Evolutionary conservation across 1,140 invertebrate genomes (phyloP), one percentile per base, ranked within the genome.

Genomic region (Hesperophylax magnus): DNA sequence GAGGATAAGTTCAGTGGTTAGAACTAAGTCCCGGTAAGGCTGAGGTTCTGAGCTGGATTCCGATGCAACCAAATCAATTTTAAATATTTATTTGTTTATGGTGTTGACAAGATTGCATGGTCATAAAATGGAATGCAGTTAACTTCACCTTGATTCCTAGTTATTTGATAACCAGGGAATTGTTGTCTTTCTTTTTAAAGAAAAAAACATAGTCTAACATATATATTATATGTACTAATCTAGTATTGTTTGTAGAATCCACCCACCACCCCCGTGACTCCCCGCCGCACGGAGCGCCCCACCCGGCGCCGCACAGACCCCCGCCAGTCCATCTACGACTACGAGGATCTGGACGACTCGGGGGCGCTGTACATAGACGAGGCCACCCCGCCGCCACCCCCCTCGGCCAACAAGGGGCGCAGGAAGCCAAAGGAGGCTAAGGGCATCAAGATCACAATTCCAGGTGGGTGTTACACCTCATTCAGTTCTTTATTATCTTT

Each of bases 361-460:
- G 87, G 85, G 1, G 89, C 89, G 79, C 85, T 89, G 60, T 89
- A 87, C 80, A 87, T 89, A 22, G 89, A 89, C 82, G 88, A 89
- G 52, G 76, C 86, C 24, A 87, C 88, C 15, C 83, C 65, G 24
- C 60, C 75, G 3, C 31, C 76, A 9, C 54, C 60, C 8, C 39
- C 65, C 74, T n/a, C 27, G 7, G 9, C 34, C 15, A 22, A 34
- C 17, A 34, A 22, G 15, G 47, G 47, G 1, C 20, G 31, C 14
- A 67, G 60, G 11, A 78, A 78, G 71, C 53, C 69, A n/a, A 72
- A 74, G 31, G 61, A 71, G 1, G 15, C 75, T 20, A 72, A 58
- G 7, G 53, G 54, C 15, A 78, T 78, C 77, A 91, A 91, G 56
- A 89, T 87, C 78, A 56, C 84, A 0, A 89, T 89, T 78, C 84